Evolutionary conservation across 2,888 invertebrate species (phyloP).

Genomic region (Epinotia ramella): DNA sequence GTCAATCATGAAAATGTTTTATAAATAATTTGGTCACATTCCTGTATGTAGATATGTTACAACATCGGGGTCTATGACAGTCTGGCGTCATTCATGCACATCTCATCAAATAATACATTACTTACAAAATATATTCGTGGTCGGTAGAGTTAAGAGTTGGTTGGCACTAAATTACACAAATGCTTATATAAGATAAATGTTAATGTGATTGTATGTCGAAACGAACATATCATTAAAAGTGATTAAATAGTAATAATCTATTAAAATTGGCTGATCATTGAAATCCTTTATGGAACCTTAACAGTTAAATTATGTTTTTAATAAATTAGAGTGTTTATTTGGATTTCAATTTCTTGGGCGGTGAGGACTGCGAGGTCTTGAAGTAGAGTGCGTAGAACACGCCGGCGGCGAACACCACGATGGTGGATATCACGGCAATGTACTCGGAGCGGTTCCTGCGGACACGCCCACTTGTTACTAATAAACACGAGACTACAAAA

Average conservation of each 20-base stretch:
- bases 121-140: constrained; percentile 10
- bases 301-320: background rate
- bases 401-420: constrained; percentile 83
- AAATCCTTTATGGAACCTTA: constrained; percentile 44
- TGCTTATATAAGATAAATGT: constrained; percentile 58
- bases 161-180: constrained; percentile 44
- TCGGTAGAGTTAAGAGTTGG: constrained; percentile 37
- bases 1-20: background rate
- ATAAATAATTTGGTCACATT: background rate
- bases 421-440: constrained; percentile 83
- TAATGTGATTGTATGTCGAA: constrained; percentile 72
- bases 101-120: constrained; percentile 1
- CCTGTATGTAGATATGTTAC: background rate
- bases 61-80: background rate
- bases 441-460: constrained; percentile 88
- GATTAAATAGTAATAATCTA: constrained; percentile 63
- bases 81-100: background rate
- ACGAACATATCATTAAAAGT: constrained; percentile 73
- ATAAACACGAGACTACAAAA: background rate
- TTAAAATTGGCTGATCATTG: constrained; percentile 58
- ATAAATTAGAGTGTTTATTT: constrained; percentile 53
- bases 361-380: constrained; percentile 60
- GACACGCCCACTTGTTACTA: constrained; percentile 36
- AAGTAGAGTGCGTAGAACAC: constrained; percentile 85
- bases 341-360: constrained; percentile 62